Evolutionary conservation across 2,113 vertebrate species (phyloP), one percentile per base, ranked within the genome.

Genomic region (Agelaius tricolor): DNA sequence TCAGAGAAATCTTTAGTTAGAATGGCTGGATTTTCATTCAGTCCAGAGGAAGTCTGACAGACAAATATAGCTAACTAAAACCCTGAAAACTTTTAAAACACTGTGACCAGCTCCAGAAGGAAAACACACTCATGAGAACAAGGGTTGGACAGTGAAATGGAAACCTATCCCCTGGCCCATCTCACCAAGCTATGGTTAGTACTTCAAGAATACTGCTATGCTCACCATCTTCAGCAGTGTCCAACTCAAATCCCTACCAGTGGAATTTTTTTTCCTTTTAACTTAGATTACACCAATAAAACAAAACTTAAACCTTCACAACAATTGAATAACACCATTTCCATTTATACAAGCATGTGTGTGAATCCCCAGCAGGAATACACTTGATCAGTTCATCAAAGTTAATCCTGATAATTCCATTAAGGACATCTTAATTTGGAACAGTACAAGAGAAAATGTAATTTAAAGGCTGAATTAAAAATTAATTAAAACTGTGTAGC

Each of bases 361-460:
- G 4, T 28, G 21, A 33, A 89, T 44, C 27, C 21, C 49, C 78
- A 61, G 39, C 0, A 28, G 82, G 43, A 93, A 85, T 43, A 63
- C 5, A 63, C 44, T 58, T 20, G 24, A 94, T 84, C 87, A 82
- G 35, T 59, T 86, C 27, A 74, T 52, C 65, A 1, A 73, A 96
- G 77, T 49, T 87, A 95, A 97, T 90, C 71, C 81, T 57, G 69
- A 27, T 90, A 95, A 97, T 46, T 90, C 52, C 35, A 94, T 93
- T 94, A 95, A 76, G 52, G 31, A 75, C 52, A 91, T 57, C 72
- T 85, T 94, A 84, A 94, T 55, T 96, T 21, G 75, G 62, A 96
- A 92, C 43, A 83, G 35, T 31, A 84, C 49, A 73, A 87, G 92
- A 94, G 81, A 89, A 94, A 92, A 91, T 47, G n/a, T 27, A 58